Evolutionary conservation across 1,140 invertebrate genomes (phyloP).

Genomic region (Ceratina calcarata): DNA sequence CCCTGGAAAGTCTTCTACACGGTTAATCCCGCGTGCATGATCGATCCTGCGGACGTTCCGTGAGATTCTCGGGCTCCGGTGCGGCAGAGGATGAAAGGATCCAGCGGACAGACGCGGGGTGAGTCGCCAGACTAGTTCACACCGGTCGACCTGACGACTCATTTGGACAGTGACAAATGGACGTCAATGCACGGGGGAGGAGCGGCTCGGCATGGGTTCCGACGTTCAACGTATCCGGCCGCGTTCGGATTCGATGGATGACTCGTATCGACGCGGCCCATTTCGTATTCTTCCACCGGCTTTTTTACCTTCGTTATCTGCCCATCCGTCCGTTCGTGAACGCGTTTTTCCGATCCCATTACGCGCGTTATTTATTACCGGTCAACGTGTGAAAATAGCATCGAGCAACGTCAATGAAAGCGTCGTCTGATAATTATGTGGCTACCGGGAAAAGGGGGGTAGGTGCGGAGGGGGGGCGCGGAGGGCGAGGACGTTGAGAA

Average conservation of each 20-base stretch:
- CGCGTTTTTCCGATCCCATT: slow-evolving; percentile 39
- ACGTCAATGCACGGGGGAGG: slow-evolving; percentile 14
- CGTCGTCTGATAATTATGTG: slow-evolving; percentile 46
- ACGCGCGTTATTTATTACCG: slow-evolving; percentile 58
- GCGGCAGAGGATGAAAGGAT: slow-evolving; percentile 30
- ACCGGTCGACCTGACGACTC: slow-evolving; percentile 25
- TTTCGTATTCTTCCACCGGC: slow-evolving; percentile 47
- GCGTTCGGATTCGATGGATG: slow-evolving; percentile 49
- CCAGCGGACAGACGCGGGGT: not conserved
- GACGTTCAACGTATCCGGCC: slow-evolving; percentile 51
- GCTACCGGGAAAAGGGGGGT: not conserved
- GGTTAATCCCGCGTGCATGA: slow-evolving; percentile 23
- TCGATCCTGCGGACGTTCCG: slow-evolving; percentile 37
- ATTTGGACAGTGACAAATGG: slow-evolving; percentile 64
- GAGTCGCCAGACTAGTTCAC: no score
- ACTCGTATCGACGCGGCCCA: slow-evolving; percentile 40
- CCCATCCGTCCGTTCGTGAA: slow-evolving; percentile 26
- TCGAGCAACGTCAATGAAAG: slow-evolving; percentile 34
- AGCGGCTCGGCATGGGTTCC: slow-evolving; percentile 12
- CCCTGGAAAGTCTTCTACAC: no score
- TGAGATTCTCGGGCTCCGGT: slow-evolving; percentile 48
- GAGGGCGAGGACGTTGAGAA: not conserved
- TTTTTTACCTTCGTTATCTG: slow-evolving; percentile 39
- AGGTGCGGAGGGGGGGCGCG: not conserved
- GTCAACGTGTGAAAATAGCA: slow-evolving; percentile 31